Evolutionary conservation across 2,113 vertebrate species (phyloP).

Genomic region (Syrmaticus mikado): DNA sequence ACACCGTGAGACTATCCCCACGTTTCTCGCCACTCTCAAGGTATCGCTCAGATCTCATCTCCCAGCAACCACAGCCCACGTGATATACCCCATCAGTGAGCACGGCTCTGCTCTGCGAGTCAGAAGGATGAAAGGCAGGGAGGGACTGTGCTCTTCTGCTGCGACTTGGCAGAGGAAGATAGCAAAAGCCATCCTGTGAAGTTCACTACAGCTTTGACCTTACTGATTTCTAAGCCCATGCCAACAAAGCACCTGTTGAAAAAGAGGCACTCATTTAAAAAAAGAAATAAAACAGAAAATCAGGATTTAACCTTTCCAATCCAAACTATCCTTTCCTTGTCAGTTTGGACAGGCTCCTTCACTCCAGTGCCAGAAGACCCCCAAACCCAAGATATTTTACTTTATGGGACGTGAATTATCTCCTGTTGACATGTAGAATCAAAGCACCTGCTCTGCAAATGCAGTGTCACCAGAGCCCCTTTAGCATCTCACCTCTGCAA

Average conservation of each 20-base stretch:
- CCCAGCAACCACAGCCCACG: neutral
- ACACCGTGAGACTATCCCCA: neutral
- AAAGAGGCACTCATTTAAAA: neutral
- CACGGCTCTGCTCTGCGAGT: neutral
- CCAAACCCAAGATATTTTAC: neutral
- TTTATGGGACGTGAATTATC: neutral
- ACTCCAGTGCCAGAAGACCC: neutral
- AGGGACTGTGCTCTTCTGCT: neutral
- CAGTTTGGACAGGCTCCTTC: neutral
- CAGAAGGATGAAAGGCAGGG: neutral
- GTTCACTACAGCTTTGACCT: neutral
- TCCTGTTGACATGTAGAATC: neutral
- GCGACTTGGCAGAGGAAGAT: neutral
- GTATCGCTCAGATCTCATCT: neutral
- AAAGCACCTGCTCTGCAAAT: neutral
- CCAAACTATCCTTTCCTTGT: neutral
- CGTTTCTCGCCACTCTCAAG: neutral
- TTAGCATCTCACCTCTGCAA: neutral
- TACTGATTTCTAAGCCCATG: neutral
- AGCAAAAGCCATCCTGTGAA: constrained; percentile 27
- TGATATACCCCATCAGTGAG: neutral
- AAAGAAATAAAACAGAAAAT: neutral
- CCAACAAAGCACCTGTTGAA: neutral
- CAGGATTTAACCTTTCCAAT: neutral
- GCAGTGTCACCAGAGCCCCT: neutral